Percentiles rank a stretch among this genome's conserved stretches.
These are phyloP conservation scores for Cataglyphis albicans DNA, from an alignment of 2,888 invertebrate species.

Conservation along the genomic window DNA sequence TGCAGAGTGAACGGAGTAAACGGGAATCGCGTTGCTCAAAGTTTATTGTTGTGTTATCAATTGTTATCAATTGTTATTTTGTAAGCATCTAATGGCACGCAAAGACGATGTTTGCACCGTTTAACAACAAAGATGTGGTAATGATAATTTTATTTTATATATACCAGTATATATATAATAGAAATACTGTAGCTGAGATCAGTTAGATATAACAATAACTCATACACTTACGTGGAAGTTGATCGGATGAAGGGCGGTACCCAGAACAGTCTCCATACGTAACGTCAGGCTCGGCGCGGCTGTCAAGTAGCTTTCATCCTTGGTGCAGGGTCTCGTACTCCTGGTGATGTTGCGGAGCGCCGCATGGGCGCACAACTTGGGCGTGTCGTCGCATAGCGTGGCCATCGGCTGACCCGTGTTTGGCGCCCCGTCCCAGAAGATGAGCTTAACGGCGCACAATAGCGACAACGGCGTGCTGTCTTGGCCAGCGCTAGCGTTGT, in stretches of 20 bases:
- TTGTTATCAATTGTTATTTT: neutral
- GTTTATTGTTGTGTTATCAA: neutral
- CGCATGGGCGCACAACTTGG: slow-evolving; percentile 93
- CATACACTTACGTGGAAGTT: slow-evolving; percentile 82
- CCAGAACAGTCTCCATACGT: slow-evolving; percentile 81
- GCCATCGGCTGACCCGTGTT: slow-evolving; percentile 80
- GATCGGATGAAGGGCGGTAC: slow-evolving; percentile 93
- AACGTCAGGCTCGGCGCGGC: slow-evolving; percentile 83
- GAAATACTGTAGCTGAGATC: neutral
- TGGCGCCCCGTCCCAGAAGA: slow-evolving; percentile 83
- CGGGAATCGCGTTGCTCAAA: neutral
- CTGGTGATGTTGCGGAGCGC: slow-evolving; percentile 91
- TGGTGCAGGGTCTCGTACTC: slow-evolving; percentile 92
- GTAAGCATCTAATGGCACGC: neutral
- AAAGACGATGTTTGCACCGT: neutral
- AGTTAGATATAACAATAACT: neutral
- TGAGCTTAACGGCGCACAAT: slow-evolving; percentile 80
- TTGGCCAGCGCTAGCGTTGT: slow-evolving; percentile 66
- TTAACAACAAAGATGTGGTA: neutral
- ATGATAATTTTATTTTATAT: neutral
- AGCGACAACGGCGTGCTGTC: slow-evolving; percentile 54
- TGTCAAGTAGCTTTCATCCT: slow-evolving; percentile 93
- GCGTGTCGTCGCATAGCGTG: slow-evolving; percentile 88
- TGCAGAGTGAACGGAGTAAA: neutral
- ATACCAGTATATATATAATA: neutral